A percentile compares a stretch with the other conserved stretches of the same genome.
Conservation (phyloP, 92 coral and sea anemone species). For the Chrysogorgia sp. region DNA sequence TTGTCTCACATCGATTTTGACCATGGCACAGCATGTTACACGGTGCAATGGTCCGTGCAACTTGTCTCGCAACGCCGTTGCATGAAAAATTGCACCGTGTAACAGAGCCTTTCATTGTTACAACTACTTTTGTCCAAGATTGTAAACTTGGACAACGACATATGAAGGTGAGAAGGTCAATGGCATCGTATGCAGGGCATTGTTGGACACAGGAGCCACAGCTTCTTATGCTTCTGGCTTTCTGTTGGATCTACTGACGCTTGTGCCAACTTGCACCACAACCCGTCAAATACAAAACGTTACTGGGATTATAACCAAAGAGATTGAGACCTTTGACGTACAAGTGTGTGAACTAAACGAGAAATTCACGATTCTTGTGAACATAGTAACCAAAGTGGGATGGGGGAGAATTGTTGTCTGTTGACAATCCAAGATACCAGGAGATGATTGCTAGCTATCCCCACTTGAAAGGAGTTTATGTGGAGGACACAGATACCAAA, state of each 20-base stretch:
- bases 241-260: too few species aligned
- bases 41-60: too few species aligned
- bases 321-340: slow-evolving; percentile 38
- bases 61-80: too few species aligned
- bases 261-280: too few species aligned
- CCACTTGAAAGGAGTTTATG: too few species aligned
- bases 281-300: slow-evolving; percentile 47
- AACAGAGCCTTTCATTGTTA: too few species aligned
- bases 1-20: too few species aligned
- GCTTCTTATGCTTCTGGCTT: slow-evolving; percentile 48
- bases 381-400: slow-evolving; percentile 53
- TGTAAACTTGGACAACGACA: slow-evolving; percentile 51
- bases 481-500: slow-evolving; percentile 38
- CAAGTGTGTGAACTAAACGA: slow-evolving; percentile 45
- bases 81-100: too few species aligned
- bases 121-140: too few species aligned
- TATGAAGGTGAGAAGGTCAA: slow-evolving; percentile 46
- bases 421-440: too few species aligned
- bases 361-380: slow-evolving; percentile 19
- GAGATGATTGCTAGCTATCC: too few species aligned
- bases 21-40: too few species aligned
- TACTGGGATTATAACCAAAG: slow-evolving; percentile 53
- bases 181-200: slow-evolving; percentile 52
- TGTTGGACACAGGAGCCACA: slow-evolving; percentile 54
- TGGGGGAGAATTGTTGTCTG: slow-evolving; percentile 24